Base-by-base conservation (phyloP, 2,113 vertebrate genomes). In the Paedocypris sp. region DNA sequence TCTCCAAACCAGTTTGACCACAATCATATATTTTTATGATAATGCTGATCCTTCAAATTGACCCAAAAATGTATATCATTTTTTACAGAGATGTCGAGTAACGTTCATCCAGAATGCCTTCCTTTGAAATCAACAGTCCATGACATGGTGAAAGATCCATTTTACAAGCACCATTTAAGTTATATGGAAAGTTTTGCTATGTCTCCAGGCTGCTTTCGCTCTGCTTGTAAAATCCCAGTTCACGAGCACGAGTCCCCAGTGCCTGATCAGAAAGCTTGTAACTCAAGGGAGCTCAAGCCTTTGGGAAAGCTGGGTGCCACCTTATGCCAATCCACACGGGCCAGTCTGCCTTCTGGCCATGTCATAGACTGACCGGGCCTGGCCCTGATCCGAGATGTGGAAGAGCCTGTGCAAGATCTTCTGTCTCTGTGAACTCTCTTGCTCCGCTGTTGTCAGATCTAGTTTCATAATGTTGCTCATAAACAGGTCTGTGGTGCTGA, bases 401-500 rank as follows among this genome's bases (percentile, higher is more conserved):
- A 53, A 26, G 50, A 26, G 11, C 18, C 32, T 3, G 12, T 23
- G 42, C 5, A 22, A 45, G 20, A 15, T 10, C 3, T 11, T 47
- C 12, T 22, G 5, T 31, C 15, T 50, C 47, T 20, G 16, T 50
- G 47, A 19, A 33, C 48, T 36, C 19, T 32, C 13, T 33, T 12
- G 2, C 6, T 25, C n/a, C 11, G 8, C 33, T 26, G 22, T 33
- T 23, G 20, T 25, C 33, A 38, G 20, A 53, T 53, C n/a, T 5
- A 11, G 50, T 53, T 53, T 47, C 45, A 53, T 26, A 38, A 26
- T 8, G 33, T 1, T 22, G 16, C 16, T 49, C 8, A 25, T 38
- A 53, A 38, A 53, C 32, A 53, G 13, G 33, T 11, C 33, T 53
- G 50, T 53, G 50, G 5, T 38, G 50, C 16, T 38, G 32, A 53